Evolutionary conservation across 2,797 vertebrate genomes (phyloP), one percentile per base, ranked within the genome.

Genomic region (Smutsia gigantea): DNA sequence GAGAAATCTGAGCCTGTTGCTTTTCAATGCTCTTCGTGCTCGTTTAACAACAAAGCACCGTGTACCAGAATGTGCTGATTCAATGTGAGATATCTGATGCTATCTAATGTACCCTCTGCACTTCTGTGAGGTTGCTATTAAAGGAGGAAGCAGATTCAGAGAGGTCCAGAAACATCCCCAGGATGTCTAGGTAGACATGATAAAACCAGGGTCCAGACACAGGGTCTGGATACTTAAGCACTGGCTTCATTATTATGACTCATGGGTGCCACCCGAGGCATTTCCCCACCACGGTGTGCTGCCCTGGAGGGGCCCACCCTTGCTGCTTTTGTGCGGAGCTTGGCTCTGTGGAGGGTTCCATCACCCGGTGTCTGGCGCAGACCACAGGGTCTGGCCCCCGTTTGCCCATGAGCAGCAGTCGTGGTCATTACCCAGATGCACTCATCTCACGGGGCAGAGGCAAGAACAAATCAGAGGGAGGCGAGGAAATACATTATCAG

Each of bases 221-320:
- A 34, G 4, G 9, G 10, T 25, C 37, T 64, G 31, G 3, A 34
- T 42, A 86, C 34, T 61, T 42, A 46, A 25, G 51, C 29, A 15
- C 15, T 18, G 0, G 10, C 46, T 23, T 11, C 4, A 7, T 13
- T n/a, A 15, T 15, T 46, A 34, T 51, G 46, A 81, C 21, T 74
- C 66, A 49, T 0, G 10, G 18, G 53, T 79, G 23, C 27, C 37
- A 12, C 29, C 23, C 23, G 21, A 49, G 14, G 61, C 17, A 34
- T 37, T 81, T 84, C 4, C 17, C 59, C 17, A 37, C 55, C 7
- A 12, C 46, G 34, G 4, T 42, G 19, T 37, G 42, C 53, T 63
- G 14, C 53, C 21, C 0, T 21, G 1, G 25, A 11, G 4, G 4
- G 31, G 5, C 31, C 39, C 5, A 0, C 14, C 8, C 4, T 57